Base-by-base conservation (phyloP, 2,888 invertebrate genomes). In the Pasiphila rectangulata region DNA sequence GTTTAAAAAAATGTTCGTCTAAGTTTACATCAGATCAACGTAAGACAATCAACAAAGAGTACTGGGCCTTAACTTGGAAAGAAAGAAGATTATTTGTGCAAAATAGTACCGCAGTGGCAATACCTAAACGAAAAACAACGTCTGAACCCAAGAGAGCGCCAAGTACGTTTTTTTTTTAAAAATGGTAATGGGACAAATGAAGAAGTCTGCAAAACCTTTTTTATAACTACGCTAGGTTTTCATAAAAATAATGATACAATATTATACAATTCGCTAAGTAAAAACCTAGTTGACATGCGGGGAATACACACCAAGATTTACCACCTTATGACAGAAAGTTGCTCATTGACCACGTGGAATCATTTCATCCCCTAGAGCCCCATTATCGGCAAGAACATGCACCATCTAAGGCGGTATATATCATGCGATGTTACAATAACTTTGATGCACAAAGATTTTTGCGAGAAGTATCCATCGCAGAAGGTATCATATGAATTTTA, bases 191-290 rank as follows among this genome's bases (percentile, higher is more conserved):
- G n/a, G 16, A 7, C 34, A n/a, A 34, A 34, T 19, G 34, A 17
- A 34, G 34, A 34, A 17, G 34, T 34, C 34, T 34, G 34, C 34
- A 34, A 20, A 34, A 34, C 34, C 9, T 34, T 34, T 34, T 34
- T 34, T 34, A 9, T 24, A 34, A 34, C 34, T 4, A 17, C 19
- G 9, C 17, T 34, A 24, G 24, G 7, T 24, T 30, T 30, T 3
- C 30, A 30, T 15, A 30, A 30, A 30, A 30, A 16, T 30, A 30
- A 30, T 30, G 30, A 30, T 15, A 30, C 30, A 10, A 15, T 30
- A 30, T 30, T 30, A 13, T 30, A 30, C 30, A 30, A 30, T 30
- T 30, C 30, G 4, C 30, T 30, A 1, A 12, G 5, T 13, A 30
- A 30, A 30, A 30, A 30, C 5, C 30, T 15, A 17, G 30, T 17